Evolutionary conservation across 2,113 vertebrate genomes (phyloP).

Genomic region (Ursus arctos): DNA sequence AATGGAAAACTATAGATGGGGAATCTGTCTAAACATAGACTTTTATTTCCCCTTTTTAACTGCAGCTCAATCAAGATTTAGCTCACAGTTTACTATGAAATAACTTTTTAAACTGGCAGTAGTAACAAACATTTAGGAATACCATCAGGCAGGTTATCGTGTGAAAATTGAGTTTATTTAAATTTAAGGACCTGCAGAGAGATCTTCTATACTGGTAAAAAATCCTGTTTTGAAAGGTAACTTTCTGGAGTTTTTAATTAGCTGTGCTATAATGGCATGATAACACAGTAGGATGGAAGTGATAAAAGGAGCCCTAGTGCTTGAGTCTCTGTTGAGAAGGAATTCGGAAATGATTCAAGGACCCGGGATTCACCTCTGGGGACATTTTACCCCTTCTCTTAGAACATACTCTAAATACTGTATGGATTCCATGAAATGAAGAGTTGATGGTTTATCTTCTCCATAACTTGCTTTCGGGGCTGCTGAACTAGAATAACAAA

Average conservation of each 20-base stretch:
- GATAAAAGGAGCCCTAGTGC: not conserved
- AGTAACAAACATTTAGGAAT: slow-evolving; percentile 25
- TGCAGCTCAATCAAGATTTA: slow-evolving; percentile 15
- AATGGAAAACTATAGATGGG: slow-evolving; percentile 27
- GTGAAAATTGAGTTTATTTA: slow-evolving; percentile 27
- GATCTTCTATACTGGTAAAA: not conserved
- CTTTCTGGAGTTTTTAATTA: slow-evolving; percentile 41
- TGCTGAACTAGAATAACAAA: slow-evolving; percentile 24
- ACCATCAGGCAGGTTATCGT: not conserved
- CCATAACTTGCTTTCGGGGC: not conserved
- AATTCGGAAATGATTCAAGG: not conserved
- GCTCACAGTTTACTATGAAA: slow-evolving; percentile 36
- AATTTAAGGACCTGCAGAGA: slow-evolving; percentile 14
- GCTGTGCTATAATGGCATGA: not conserved
- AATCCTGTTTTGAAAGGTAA: slow-evolving; percentile 46
- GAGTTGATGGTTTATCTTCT: slow-evolving; percentile 25
- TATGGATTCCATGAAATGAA: not conserved
- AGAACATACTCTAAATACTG: not conserved
- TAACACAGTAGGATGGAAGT: not conserved
- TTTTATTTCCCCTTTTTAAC: slow-evolving; percentile 51
- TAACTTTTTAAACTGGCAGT: slow-evolving; percentile 51
- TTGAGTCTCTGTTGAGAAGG: not conserved
- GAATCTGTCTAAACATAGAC: not conserved
- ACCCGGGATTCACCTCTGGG: not conserved
- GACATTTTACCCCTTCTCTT: slow-evolving; percentile 33